Evolutionary conservation across 2,797 vertebrate genomes (phyloP).

Genomic region (Sciurus carolinensis): DNA sequence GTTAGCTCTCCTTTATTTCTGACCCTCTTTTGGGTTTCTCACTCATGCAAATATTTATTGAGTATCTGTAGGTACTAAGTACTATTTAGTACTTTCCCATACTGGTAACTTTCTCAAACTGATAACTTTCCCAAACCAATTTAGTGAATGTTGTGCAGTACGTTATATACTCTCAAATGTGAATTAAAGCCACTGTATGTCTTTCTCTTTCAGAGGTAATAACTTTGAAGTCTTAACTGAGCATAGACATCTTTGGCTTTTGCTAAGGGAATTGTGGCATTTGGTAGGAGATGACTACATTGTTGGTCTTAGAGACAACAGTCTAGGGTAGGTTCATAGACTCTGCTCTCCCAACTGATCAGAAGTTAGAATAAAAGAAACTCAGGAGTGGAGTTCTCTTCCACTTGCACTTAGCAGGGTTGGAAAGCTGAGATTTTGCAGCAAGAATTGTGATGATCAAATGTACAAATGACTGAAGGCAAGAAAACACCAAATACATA

Average conservation of each 20-base stretch:
- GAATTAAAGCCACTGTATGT: background rate
- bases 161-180: background rate
- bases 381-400: background rate
- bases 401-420: background rate
- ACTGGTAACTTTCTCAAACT: too few species aligned
- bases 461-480: background rate
- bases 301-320: background rate
- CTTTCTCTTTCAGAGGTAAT: background rate
- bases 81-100: too few species aligned
- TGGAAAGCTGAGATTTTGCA: background rate
- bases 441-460: background rate
- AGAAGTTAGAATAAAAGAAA: background rate
- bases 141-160: background rate
- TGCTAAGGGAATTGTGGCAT: background rate
- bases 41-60: background rate
- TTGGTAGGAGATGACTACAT: background rate
- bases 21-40: background rate
- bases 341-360: background rate
- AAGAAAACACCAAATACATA: background rate
- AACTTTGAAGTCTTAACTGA: conserved; percentile 40
- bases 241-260: background rate
- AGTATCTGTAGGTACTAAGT: background rate
- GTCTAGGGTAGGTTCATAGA: background rate
- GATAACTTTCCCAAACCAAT: background rate
- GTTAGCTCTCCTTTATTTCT: background rate